Base-by-base conservation (phyloP, 2,888 invertebrate genomes). In the Carpatolechia fugitivella region DNA sequence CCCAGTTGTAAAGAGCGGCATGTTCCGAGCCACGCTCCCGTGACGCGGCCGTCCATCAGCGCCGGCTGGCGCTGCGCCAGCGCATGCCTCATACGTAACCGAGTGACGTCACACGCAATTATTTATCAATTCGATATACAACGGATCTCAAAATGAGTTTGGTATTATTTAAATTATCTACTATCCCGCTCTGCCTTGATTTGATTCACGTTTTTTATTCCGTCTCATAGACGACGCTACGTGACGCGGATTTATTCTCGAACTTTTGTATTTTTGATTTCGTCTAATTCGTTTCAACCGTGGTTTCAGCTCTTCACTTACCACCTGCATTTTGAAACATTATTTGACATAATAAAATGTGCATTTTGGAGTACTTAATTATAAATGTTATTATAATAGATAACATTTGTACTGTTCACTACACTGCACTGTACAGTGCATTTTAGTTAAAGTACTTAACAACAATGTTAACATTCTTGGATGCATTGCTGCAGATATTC, bases 1-100 rank as follows among this genome's bases (percentile, higher is more conserved):
- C 50, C 50, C 29, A 50, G 38, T 38, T 38, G 16, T 33, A 38
- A n/a, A 18, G 14, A 24, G 35, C 48, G n/a, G 13, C 13, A 20
- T 49, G 51, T 24, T 13, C 38, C 29, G n/a, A 11, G 16, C 41
- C 35, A 14, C 14, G 24, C 18, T 52, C 41, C 41, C 52, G 46
- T 53, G 53, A 53, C 53, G 53, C 4, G 4, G 35, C 36, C 18
- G 46, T 52, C 53, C 13, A 29, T 53, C 53, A 47, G 20, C 36
- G 14, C 6, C 18, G 40, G 14, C 40, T 53, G 53, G 53, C 53
- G 11, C 4, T 1, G 24, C 47, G 47, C 53, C 53, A 53, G 36
- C 24, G 30, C 20, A 52, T 52, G 18, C 41, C 41, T 52, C 52
- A 50, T 10, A 41, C 52, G 52, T 52, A 52, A 52, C 41, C 10